Conservation (phyloP, 2,113 vertebrate genomes). For the Cavia aperea region DNA sequence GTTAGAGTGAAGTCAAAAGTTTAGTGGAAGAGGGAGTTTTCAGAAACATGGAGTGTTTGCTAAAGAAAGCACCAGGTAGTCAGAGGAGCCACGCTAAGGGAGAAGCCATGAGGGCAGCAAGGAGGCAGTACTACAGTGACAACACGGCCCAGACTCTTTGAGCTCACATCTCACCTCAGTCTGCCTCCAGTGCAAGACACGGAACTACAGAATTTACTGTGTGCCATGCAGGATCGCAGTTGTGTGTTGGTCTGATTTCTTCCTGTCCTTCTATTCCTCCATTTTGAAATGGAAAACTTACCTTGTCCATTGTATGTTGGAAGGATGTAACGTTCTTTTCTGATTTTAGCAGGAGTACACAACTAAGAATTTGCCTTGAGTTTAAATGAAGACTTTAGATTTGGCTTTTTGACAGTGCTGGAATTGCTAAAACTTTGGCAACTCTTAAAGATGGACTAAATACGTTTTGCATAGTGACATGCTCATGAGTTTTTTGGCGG, state of each 20-base stretch:
- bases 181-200: neutral
- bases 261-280: neutral
- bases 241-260: neutral
- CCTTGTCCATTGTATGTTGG: neutral
- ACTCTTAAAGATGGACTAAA: neutral
- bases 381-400: neutral
- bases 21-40: neutral
- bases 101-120: neutral
- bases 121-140: neutral
- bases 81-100: neutral
- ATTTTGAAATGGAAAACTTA: neutral
- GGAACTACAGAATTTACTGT: neutral
- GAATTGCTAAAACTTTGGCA: neutral
- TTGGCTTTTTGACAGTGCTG: neutral
- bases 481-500: neutral
- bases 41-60: neutral
- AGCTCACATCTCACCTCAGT: neutral
- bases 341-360: neutral
- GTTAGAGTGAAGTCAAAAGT: neutral
- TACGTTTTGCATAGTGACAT: neutral
- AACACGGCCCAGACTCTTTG: neutral
- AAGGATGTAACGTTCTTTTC: neutral
- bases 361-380: neutral
- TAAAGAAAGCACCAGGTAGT: neutral
- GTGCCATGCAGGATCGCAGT: neutral